phyloP scores from a whole-genome alignment of 2,797 vertebrate species.

The Chrosomus eos region DNA sequence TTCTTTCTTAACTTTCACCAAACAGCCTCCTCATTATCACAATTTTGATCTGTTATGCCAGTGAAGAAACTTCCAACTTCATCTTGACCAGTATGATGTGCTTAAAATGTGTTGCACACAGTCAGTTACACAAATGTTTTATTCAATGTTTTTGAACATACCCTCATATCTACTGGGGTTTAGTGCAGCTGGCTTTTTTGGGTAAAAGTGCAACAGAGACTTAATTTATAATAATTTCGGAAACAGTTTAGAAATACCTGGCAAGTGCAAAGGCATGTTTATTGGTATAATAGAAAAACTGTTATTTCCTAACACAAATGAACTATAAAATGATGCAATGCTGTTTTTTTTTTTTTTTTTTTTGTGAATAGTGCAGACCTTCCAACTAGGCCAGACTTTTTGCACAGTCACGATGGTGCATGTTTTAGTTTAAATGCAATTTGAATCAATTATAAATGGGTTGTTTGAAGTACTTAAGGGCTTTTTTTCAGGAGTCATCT shows the following conservation, averaged over 20 bases:
- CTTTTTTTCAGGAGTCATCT: constrained; percentile 33
- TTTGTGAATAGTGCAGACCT: constrained; percentile 7
- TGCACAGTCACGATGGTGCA: background rate
- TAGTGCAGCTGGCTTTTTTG: constrained; percentile 55
- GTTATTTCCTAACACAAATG: constrained; percentile 63
- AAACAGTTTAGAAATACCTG: constrained; percentile 65
- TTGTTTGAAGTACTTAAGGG: constrained; percentile 32
- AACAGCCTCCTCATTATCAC: background rate
- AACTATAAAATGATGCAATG: constrained; percentile 47
- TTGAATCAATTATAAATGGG: background rate
- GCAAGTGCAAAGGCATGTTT: constrained; percentile 40
- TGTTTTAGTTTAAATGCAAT: background rate
- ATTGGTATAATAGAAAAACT: constrained; percentile 46
- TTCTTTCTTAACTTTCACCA: background rate
- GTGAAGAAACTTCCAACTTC: background rate
- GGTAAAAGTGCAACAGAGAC: constrained; percentile 63
- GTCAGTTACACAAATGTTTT: background rate
- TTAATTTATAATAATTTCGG: background rate
- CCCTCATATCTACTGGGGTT: constrained; percentile 59
- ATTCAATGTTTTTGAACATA: background rate
- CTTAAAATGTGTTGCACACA: background rate
- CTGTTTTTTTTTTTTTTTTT: constrained; percentile 37
- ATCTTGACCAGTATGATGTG: background rate
- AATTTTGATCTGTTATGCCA: background rate
- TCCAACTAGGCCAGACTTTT: constrained; percentile 57